phyloP scores from a whole-genome alignment of 1,140 invertebrate genomes.

The Lethocerus indicus region DNA sequence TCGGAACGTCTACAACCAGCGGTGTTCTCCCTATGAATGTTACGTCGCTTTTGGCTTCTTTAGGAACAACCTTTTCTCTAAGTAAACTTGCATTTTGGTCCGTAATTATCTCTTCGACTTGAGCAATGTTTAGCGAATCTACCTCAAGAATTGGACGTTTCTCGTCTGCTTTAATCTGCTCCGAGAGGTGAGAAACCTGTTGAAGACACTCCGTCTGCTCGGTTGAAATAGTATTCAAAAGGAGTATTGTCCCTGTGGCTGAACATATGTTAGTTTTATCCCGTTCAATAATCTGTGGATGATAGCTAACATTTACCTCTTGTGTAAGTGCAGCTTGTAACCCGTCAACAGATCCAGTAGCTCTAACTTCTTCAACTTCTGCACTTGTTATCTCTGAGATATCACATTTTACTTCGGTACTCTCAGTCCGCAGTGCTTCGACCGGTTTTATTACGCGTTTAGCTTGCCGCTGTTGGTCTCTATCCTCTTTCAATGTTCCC shows the following conservation, averaged over 20 bases:
- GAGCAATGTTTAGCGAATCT: neutral
- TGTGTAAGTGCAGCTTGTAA: neutral
- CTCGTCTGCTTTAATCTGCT: neutral
- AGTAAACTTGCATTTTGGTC: neutral
- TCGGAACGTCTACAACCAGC: neutral
- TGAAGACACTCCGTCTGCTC: neutral
- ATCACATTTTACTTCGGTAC: neutral
- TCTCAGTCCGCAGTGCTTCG: constrained; percentile 2
- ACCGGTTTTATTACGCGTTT: neutral
- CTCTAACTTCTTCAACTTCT: constrained; percentile 1
- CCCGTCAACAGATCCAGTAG: neutral
- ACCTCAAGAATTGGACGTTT: constrained; percentile 2
- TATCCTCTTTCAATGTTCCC: neutral
- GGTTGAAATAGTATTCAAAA: neutral
- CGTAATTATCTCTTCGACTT: neutral
- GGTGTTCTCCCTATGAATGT: neutral
- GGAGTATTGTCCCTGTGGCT: neutral
- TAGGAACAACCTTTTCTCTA: neutral
- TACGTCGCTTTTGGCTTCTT: neutral
- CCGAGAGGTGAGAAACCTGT: neutral
- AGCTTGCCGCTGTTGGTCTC: neutral
- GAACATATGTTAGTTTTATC: neutral
- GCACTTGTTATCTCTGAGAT: neutral
- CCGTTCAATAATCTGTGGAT: neutral
- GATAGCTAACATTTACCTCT: neutral